Percentiles rank a stretch among this genome's conserved stretches.
phyloP scores from a whole-genome alignment of 2,113 vertebrate species.

The Emydocephalus ijimae region DNA sequence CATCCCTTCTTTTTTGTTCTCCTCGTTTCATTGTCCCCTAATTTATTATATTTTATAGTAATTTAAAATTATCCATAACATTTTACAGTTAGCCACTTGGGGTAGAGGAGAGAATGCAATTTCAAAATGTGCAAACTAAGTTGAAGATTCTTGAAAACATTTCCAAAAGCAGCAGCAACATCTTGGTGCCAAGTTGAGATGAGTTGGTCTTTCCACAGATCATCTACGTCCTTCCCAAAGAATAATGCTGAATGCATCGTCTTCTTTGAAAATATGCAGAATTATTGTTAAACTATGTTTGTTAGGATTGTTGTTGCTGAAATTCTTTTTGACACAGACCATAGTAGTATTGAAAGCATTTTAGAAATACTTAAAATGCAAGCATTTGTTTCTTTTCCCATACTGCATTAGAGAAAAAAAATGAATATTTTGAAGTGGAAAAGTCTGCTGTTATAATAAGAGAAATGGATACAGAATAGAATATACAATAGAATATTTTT shows the following conservation, averaged over 20 bases:
- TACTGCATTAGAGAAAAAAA: neutral
- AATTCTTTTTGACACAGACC: neutral
- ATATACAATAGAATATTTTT: neutral
- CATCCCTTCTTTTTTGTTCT: constrained; percentile 22
- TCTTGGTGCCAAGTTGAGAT: constrained; percentile 51
- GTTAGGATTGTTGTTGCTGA: constrained; percentile 15
- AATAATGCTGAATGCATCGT: neutral
- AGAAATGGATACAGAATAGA: neutral
- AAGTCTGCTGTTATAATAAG: neutral
- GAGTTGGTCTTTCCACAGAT: constrained; percentile 46
- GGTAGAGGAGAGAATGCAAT: constrained; percentile 62
- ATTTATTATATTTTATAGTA: constrained; percentile 36
- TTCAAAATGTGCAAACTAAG: constrained; percentile 77
- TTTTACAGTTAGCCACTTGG: constrained; percentile 68
- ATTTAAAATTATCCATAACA: constrained; percentile 61
- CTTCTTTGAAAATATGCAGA: rapidly evolving
- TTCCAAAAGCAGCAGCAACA: constrained; percentile 41
- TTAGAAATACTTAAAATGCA: rapidly evolving
- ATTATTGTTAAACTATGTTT: rapidly evolving
- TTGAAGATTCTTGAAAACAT: constrained; percentile 52
- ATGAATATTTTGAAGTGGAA: neutral
- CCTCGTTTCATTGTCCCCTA: constrained; percentile 27
- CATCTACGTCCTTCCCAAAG: constrained; percentile 50
- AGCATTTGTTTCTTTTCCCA: neutral
- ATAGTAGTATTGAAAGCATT: constrained; percentile 14